A percentile compares a stretch with the other conserved stretches of the same genome.
Conservation (phyloP, 2,113 vertebrate genomes). For the Xenopus laevis region DNA sequence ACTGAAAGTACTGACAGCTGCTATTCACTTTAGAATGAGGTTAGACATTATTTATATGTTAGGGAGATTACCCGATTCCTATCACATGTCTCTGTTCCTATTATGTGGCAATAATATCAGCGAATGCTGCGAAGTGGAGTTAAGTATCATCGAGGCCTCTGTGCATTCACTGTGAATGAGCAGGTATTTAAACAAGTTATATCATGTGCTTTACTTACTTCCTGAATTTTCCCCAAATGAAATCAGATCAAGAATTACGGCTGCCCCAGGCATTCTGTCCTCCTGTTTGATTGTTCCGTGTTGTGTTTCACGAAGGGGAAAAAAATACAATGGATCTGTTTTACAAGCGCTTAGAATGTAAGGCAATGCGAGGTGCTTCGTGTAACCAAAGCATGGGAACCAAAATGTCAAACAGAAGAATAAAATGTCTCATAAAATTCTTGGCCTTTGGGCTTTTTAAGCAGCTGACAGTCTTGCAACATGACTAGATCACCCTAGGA, state of each 20-base stretch:
- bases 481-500: conserved; percentile 24
- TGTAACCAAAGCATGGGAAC: conserved; percentile 51
- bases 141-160: conserved; percentile 34
- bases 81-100: conserved; percentile 36
- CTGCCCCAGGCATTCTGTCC: conserved; percentile 45
- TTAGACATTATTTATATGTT: conserved; percentile 25
- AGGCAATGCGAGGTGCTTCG: conserved; percentile 41
- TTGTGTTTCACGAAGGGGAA: conserved; percentile 46
- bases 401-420: conserved; percentile 26
- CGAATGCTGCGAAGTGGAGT: conserved; percentile 13
- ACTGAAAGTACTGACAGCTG: not conserved
- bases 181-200: conserved; percentile 46
- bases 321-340: conserved; percentile 48
- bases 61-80: conserved; percentile 46
- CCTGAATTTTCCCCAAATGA: conserved; percentile 47
- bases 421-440: conserved; percentile 37
- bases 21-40: conserved; percentile 32
- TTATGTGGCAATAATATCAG: conserved; percentile 31
- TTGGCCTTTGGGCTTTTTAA: conserved; percentile 25
- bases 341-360: conserved; percentile 45
- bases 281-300: conserved; percentile 46
- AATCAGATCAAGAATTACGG: conserved; percentile 50
- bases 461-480: conserved; percentile 29
- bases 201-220: conserved; percentile 48
- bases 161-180: conserved; percentile 38